A percentile compares a stretch with the other conserved stretches of the same genome.
phyloP scores from a whole-genome alignment of 2,888 invertebrate species.

The Keiferia lycopersicella region DNA sequence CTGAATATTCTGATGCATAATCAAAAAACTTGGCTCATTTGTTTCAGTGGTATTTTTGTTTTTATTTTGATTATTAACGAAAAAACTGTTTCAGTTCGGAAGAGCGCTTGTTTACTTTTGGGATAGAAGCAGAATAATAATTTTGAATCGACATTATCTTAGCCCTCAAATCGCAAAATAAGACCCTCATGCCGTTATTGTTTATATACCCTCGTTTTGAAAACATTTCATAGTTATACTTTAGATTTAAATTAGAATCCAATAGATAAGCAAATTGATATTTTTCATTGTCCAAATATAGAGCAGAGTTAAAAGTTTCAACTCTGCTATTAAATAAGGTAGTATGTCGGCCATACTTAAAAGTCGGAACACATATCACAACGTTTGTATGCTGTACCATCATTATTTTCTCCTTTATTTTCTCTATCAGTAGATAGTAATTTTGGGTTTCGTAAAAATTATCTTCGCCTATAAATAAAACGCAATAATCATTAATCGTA shows the following conservation, averaged over 20 bases:
- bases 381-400: not conserved
- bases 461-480: not conserved
- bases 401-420: not conserved
- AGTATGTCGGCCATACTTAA: not conserved
- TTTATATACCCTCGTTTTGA: not conserved
- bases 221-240: not conserved
- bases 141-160: not conserved
- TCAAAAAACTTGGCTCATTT: not conserved
- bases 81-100: no score
- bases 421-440: not conserved
- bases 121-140: not conserved
- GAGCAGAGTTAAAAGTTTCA: not conserved
- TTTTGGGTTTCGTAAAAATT: not conserved
- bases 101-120: no score
- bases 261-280: not conserved
- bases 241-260: not conserved
- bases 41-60: no score
- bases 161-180: not conserved
- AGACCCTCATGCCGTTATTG: not conserved
- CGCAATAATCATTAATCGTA: not conserved
- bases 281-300: not conserved
- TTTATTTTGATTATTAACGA: not conserved
- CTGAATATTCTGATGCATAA: not conserved
- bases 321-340: not conserved
- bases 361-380: not conserved